phyloP scores from a whole-genome alignment of 2,888 invertebrate genomes.

The Himalopsyche kuldschensis region DNA sequence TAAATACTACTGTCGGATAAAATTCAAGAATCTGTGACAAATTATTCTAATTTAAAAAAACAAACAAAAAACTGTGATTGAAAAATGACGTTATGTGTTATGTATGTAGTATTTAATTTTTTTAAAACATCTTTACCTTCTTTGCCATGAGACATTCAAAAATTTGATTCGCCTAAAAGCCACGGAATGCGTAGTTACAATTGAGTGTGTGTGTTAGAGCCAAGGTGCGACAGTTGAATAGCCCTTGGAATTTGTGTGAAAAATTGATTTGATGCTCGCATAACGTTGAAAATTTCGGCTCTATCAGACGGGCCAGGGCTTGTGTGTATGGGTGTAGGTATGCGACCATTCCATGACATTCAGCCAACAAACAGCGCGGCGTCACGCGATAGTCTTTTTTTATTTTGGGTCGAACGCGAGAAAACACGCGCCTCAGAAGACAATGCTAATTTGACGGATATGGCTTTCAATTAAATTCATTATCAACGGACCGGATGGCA shows the following conservation, averaged over 20 bases:
- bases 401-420: not conserved
- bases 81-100: too few species aligned
- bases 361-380: not conserved
- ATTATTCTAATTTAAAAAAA: too few species aligned
- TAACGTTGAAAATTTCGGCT: not conserved
- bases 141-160: too few species aligned
- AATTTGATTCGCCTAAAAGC: too few species aligned
- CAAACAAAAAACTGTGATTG: too few species aligned
- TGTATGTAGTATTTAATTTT: too few species aligned
- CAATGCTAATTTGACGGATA: not conserved
- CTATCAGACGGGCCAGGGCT: not conserved
- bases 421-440: not conserved
- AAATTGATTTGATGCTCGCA: not conserved
- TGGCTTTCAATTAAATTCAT: not conserved
- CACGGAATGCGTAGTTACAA: too few species aligned
- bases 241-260: not conserved
- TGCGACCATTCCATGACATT: not conserved
- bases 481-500: not conserved
- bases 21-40: too few species aligned
- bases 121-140: too few species aligned
- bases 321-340: not conserved
- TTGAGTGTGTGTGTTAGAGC: too few species aligned
- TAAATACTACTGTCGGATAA: too few species aligned
- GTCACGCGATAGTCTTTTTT: not conserved
- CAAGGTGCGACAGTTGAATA: not conserved